Conservation (phyloP, 2,113 vertebrate species). For the Peromyscus californicus region DNA sequence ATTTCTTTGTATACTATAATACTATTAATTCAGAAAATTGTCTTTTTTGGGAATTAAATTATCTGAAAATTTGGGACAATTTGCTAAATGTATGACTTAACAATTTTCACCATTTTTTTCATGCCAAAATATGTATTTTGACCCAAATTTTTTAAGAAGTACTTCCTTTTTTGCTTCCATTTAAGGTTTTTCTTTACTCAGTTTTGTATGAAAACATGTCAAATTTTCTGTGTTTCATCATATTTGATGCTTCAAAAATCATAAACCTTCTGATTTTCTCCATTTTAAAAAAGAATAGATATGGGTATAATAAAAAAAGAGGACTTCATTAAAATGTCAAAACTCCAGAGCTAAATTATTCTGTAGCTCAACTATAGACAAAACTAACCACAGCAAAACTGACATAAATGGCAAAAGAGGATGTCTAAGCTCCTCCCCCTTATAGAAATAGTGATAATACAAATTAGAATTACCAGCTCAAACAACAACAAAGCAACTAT, state of each 20-base stretch:
- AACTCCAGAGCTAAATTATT: background rate
- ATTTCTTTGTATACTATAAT: background rate
- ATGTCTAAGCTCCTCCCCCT: background rate
- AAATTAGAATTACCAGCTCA: background rate
- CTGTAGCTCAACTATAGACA: background rate
- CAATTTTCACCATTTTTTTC: background rate
- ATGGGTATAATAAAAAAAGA: background rate
- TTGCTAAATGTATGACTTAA: background rate
- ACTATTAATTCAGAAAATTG: background rate
- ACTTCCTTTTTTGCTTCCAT: background rate
- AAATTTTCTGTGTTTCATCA: constrained; percentile 2
- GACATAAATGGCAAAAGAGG: background rate
- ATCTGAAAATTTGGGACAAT: background rate
- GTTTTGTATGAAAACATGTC: background rate
- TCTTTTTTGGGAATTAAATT: background rate
- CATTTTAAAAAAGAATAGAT: background rate
- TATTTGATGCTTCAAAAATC: background rate
- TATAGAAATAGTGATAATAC: background rate
- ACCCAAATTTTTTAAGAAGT: background rate
- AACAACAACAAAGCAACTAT: no score
- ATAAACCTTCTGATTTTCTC: background rate
- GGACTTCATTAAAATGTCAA: background rate
- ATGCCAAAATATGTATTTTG: background rate
- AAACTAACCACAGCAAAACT: background rate
- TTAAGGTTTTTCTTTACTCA: background rate